These are phyloP conservation scores for Xyliphius kryptos DNA, from an alignment of 2,113 vertebrate genomes.

Conservation along the genomic window DNA sequence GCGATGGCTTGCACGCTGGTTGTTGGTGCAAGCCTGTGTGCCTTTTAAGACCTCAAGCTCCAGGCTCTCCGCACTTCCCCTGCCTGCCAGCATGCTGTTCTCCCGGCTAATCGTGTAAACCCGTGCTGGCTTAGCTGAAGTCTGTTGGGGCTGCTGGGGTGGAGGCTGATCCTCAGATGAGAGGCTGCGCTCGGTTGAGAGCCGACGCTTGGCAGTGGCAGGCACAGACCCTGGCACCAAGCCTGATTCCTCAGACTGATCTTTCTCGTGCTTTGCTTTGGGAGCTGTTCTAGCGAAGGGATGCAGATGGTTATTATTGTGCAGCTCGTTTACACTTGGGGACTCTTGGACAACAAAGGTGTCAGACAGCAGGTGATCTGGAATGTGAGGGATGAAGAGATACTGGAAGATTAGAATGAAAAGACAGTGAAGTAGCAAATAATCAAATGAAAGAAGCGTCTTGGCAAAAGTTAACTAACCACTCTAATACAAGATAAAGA, in stretches of 20 bases:
- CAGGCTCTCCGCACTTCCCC: slow-evolving; percentile 70
- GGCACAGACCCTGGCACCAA: slow-evolving; percentile 19
- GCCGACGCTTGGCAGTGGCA: slow-evolving; percentile 70
- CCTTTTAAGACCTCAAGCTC: slow-evolving; percentile 83
- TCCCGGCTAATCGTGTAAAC: slow-evolving; percentile 90
- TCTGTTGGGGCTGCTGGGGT: slow-evolving; percentile 16
- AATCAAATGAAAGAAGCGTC: slow-evolving; percentile 12
- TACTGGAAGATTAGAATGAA: slow-evolving; percentile 11
- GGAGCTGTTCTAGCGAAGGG: slow-evolving; percentile 43
- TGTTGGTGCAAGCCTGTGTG: slow-evolving; percentile 26
- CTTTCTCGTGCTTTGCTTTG: slow-evolving; percentile 43
- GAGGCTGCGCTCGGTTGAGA: slow-evolving; percentile 75
- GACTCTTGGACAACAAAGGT: slow-evolving; percentile 78
- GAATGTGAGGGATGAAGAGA: slow-evolving; percentile 27
- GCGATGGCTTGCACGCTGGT: slow-evolving; percentile 63
- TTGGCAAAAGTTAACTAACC: slow-evolving; percentile 35
- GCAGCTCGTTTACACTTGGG: slow-evolving; percentile 63
- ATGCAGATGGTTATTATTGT: slow-evolving; percentile 55
- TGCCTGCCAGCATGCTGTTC: slow-evolving; percentile 74
- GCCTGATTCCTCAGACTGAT: slow-evolving; percentile 33
- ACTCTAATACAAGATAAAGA: slow-evolving; percentile 24
- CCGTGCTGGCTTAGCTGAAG: slow-evolving; percentile 63
- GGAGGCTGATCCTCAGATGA: slow-evolving; percentile 65
- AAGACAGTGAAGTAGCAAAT: background rate
- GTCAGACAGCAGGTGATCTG: slow-evolving; percentile 89